Conservation (phyloP, 2,888 invertebrate species). For the Coleophora flavipennella region DNA sequence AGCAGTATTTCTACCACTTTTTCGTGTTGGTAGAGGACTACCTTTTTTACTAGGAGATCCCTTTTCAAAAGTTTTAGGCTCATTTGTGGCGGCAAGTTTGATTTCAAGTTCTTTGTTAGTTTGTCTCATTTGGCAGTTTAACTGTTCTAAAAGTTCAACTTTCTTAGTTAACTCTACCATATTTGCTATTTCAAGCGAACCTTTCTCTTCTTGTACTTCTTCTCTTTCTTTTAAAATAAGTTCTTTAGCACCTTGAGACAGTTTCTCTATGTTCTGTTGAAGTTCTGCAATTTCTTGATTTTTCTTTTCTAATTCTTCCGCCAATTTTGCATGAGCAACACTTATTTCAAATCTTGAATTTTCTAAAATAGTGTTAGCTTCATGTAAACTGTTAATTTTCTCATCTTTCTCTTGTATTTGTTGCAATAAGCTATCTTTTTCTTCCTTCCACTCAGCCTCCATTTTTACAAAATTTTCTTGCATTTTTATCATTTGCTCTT, state of each 20-base stretch:
- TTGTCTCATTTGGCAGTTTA: constrained; percentile 66
- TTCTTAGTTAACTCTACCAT: constrained; percentile 61
- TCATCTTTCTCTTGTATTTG: constrained; percentile 72
- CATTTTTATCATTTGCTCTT: constrained; percentile 85
- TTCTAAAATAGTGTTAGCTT: constrained; percentile 68
- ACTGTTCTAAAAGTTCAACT: constrained; percentile 65
- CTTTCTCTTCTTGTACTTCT: constrained; percentile 73
- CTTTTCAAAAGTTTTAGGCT: constrained; percentile 32
- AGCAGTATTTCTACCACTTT: constrained; percentile 51
- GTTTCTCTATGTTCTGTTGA: constrained; percentile 36
- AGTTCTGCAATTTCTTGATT: constrained; percentile 51
- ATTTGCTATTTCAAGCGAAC: constrained; percentile 59
- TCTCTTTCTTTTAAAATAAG: constrained; percentile 26
- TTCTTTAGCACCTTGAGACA: constrained; percentile 19
- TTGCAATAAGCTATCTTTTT: constrained; percentile 70
- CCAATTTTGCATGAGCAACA: constrained; percentile 66
- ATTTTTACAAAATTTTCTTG: constrained; percentile 82
- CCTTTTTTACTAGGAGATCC: constrained; percentile 45
- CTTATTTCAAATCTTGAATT: constrained; percentile 63
- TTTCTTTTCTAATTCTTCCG: constrained; percentile 65
- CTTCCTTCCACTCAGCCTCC: constrained; percentile 80
- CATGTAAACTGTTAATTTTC: constrained; percentile 69
- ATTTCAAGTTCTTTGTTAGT: constrained; percentile 69
- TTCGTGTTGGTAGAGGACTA: constrained; percentile 53
- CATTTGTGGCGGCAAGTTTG: constrained; percentile 47